phyloP scores from a whole-genome alignment of 2,888 invertebrate genomes.

The Cheilosia urbana region DNA sequence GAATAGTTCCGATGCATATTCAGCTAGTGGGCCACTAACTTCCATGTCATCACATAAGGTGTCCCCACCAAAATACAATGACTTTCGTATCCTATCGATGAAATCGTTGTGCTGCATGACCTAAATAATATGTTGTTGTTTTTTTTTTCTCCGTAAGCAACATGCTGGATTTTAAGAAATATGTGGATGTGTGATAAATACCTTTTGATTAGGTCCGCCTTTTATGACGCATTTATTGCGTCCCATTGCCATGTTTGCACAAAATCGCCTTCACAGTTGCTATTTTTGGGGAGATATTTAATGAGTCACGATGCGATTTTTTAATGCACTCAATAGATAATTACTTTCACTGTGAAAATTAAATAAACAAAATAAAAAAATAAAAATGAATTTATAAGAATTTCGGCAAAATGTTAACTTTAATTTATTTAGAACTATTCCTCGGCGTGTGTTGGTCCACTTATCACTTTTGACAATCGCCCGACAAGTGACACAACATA shows the following conservation, averaged over 20 bases:
- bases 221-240: conserved; percentile 80
- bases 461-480: conserved; percentile 59
- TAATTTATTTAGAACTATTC: conserved; percentile 45
- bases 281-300: neutral
- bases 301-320: neutral
- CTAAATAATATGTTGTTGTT: conserved; percentile 73
- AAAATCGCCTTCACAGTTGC: conserved; percentile 16
- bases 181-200: conserved; percentile 20
- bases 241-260: conserved; percentile 77
- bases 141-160: neutral
- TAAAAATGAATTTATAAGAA: conserved; percentile 30
- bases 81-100: conserved; percentile 92
- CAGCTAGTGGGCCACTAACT: conserved; percentile 85
- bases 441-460: conserved; percentile 30
- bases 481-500: conserved; percentile 64
- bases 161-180: neutral
- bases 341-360: conserved; percentile 14
- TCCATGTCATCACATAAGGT: conserved; percentile 93
- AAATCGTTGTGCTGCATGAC: conserved; percentile 88
- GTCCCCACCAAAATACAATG: conserved; percentile 94
- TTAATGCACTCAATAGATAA: neutral
- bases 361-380: conserved; percentile 45
- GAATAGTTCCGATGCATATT: conserved; percentile 93
- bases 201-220: conserved; percentile 77
- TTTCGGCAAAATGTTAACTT: conserved; percentile 55